phyloP scores from a whole-genome alignment of 2,888 invertebrate species.

The Leptothorax acervorum region DNA sequence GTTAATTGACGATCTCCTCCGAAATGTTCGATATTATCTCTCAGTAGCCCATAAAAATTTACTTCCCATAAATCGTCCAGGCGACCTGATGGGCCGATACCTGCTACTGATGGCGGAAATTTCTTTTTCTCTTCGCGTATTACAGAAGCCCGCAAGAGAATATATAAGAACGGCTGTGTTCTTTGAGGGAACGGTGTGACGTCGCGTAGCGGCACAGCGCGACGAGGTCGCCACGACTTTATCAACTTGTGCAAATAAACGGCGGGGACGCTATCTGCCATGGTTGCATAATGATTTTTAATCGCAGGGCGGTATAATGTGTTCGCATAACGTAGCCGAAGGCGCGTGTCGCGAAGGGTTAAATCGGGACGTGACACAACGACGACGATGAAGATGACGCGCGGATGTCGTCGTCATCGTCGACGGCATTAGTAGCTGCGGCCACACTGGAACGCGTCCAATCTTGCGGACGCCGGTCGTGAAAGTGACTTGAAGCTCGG shows the following conservation, averaged over 20 bases:
- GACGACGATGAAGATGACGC: not conserved
- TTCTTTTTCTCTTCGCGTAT: not conserved
- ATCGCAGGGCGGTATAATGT: conserved; percentile 11
- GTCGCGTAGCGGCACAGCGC: not conserved
- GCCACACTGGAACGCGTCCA: conserved; percentile 67
- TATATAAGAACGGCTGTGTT: not conserved
- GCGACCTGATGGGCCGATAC: not conserved
- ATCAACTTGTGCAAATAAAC: conserved; percentile 47
- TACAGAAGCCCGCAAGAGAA: not conserved
- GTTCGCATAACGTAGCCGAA: not conserved
- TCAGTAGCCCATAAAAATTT: too few species aligned
- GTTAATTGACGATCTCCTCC: not conserved
- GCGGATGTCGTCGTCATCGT: not conserved
- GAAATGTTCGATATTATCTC: not conserved
- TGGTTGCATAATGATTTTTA: conserved; percentile 54
- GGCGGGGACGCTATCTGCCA: conserved; percentile 33
- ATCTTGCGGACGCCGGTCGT: conserved; percentile 57
- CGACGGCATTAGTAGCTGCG: not conserved
- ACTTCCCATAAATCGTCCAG: not conserved
- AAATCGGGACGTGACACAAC: conserved; percentile 51
- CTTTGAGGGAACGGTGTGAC: not conserved
- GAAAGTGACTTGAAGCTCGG: conserved; percentile 59
- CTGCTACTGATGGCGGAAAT: not conserved
- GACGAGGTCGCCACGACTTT: conserved; percentile 31
- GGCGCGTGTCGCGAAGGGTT: conserved; percentile 32